phyloP scores from a whole-genome alignment of 1,140 invertebrate species.

The Apis dorsata region DNA sequence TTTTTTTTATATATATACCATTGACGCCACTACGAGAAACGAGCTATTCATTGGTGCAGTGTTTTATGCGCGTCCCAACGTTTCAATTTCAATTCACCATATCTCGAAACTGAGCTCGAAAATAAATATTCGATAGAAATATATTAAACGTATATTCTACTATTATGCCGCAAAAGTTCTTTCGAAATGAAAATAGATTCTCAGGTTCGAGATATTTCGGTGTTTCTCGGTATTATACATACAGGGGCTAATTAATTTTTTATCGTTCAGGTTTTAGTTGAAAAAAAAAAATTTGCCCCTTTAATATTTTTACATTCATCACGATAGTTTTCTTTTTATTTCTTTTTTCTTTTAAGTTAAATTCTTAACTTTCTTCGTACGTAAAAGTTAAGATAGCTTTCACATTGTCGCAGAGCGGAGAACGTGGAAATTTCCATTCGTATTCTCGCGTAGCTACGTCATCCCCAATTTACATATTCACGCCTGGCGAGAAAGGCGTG shows the following conservation, averaged over 20 bases:
- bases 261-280: neutral
- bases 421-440: neutral
- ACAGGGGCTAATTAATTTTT: neutral
- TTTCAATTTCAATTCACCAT: neutral
- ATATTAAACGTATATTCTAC: neutral
- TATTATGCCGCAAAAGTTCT: neutral
- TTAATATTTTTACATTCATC: neutral
- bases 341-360: neutral
- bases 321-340: neutral
- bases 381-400: neutral
- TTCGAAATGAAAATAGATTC: neutral
- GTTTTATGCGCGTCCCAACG: conserved; percentile 68
- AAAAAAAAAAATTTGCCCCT: conserved; percentile 4
- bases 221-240: neutral
- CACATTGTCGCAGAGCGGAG: no score
- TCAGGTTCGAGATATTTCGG: conserved; percentile 53
- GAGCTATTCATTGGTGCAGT: conserved; percentile 65
- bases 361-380: neutral
- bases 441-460: neutral
- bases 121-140: neutral
- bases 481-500: neutral
- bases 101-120: conserved; percentile 48
- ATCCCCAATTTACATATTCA: neutral
- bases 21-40: conserved; percentile 40
- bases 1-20: neutral